Conservation (phyloP, 2,797 vertebrate species). For the Rhodeus uyekii region DNA sequence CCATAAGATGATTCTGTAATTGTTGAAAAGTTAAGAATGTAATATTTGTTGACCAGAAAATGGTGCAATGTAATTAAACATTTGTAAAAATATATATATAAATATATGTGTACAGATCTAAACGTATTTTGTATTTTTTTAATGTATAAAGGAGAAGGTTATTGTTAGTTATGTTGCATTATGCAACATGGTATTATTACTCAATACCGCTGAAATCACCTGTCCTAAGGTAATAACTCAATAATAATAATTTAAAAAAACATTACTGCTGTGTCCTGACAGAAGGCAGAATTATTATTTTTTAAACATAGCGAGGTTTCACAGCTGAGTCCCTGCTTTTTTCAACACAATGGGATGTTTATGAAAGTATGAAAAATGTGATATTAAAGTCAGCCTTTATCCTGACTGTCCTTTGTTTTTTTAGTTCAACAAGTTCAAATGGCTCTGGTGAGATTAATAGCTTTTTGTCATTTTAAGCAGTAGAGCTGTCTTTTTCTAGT, state of each 20-base stretch:
- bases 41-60: slow-evolving; percentile 40
- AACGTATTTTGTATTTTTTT: neutral
- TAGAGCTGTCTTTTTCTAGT: neutral
- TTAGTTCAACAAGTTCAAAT: neutral
- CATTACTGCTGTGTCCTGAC: neutral
- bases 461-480: neutral
- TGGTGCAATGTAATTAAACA: slow-evolving; percentile 12
- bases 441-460: neutral
- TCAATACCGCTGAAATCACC: neutral
- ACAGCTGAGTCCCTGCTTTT: neutral
- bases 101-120: neutral
- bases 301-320: neutral
- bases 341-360: neutral
- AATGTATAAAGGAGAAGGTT: neutral
- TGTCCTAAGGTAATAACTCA: neutral
- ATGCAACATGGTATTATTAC: neutral
- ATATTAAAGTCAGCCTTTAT: neutral
- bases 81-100: neutral
- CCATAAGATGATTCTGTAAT: slow-evolving; percentile 2
- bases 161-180: neutral
- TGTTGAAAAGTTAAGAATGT: slow-evolving; percentile 26
- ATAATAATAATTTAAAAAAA: neutral
- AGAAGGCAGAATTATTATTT: neutral
- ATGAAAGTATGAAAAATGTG: neutral
- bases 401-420: neutral